Percentiles rank a stretch among this genome's conserved stretches.
These are phyloP conservation scores for Artibeus lituratus DNA, from an alignment of 2,797 vertebrate species.

Conservation along the genomic window DNA sequence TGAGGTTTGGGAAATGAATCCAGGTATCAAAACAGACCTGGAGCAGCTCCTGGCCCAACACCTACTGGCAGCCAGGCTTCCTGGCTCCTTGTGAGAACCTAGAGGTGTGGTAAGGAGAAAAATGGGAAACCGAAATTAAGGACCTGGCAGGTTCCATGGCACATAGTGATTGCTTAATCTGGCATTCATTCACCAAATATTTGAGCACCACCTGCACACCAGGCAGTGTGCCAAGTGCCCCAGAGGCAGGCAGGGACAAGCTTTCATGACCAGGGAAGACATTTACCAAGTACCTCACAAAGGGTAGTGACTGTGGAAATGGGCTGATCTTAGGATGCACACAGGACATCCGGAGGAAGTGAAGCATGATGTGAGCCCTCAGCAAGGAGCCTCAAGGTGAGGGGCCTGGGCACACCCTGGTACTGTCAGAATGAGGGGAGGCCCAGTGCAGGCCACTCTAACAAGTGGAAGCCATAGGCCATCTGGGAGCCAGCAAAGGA, in stretches of 20 bases:
- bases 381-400: neutral
- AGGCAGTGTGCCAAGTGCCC: neutral
- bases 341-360: neutral
- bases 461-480: neutral
- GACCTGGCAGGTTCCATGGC: too few relatives aligned
- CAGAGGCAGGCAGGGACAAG: neutral
- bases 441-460: neutral
- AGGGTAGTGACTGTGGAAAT: neutral
- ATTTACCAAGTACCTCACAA: neutral
- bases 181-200: neutral
- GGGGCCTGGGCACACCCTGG: neutral
- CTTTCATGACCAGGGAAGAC: neutral
- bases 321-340: neutral
- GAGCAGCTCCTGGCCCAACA: neutral
- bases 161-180: neutral
- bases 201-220: neutral
- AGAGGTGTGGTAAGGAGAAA: neutral
- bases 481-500: fast-evolving
- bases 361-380: too few relatives aligned
- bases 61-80: neutral
- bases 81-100: neutral
- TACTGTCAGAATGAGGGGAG: neutral
- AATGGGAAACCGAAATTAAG: neutral
- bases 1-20: too few relatives aligned
- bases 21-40: neutral